phyloP scores from a whole-genome alignment of 1,140 invertebrate genomes.

The Drosophila repletoides region DNA sequence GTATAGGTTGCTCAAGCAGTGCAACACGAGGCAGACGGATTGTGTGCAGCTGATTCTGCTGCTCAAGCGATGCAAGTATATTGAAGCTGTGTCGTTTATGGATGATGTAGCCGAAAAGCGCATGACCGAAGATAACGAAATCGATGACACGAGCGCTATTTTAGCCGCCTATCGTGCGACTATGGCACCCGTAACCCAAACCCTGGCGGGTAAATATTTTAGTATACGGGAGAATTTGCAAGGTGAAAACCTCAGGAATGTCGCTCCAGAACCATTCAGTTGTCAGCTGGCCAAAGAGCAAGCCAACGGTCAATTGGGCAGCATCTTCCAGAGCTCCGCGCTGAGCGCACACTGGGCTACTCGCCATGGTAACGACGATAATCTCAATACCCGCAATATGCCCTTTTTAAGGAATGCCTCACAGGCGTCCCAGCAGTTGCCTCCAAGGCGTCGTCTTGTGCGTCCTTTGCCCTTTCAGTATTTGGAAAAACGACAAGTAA shows the following conservation, averaged over 20 bases:
- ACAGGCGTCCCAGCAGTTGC: slow-evolving; percentile 2
- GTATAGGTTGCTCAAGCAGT: slow-evolving; percentile 45
- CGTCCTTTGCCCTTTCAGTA: slow-evolving; percentile 45
- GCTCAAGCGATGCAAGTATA: slow-evolving; percentile 71
- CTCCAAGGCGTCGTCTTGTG: background rate
- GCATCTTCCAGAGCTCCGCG: slow-evolving; percentile 67
- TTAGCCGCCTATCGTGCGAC: slow-evolving; percentile 65
- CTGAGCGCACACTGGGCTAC: slow-evolving; percentile 63
- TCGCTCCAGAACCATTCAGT: slow-evolving; percentile 59
- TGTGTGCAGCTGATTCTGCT: slow-evolving; percentile 68
- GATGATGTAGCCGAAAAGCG: slow-evolving; percentile 52
- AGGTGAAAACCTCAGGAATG: slow-evolving; percentile 20
- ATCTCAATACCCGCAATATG: slow-evolving; percentile 45
- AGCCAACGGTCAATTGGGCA: slow-evolving; percentile 46
- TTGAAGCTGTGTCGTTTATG: slow-evolving; percentile 74
- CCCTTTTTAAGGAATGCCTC: slow-evolving; percentile 63
- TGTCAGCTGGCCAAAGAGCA: slow-evolving; percentile 64
- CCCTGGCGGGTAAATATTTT: slow-evolving; percentile 65
- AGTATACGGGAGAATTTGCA: slow-evolving; percentile 48
- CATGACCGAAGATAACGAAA: slow-evolving; percentile 9
- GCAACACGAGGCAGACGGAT: slow-evolving; percentile 41
- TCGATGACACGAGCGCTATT: slow-evolving; percentile 30
- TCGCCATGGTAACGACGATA: background rate
- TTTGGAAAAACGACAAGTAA: slow-evolving; percentile 46
- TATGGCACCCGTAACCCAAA: slow-evolving; percentile 67